phyloP scores from a whole-genome alignment of 2,888 invertebrate genomes.

The Agriopis leucophaearia region DNA sequence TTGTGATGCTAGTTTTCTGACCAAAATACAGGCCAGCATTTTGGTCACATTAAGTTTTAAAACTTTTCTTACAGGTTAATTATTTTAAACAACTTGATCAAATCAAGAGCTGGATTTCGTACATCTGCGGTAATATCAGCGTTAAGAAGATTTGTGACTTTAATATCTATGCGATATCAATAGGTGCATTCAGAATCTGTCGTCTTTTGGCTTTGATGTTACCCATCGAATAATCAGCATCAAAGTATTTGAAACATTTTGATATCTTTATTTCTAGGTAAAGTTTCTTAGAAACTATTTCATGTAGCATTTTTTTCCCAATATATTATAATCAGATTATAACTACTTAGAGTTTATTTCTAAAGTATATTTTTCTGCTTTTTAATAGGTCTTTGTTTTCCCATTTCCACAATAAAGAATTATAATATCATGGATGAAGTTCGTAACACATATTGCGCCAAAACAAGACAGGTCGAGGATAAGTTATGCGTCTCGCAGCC shows the following conservation, averaged over 20 bases:
- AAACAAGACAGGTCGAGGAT: constrained; percentile 26
- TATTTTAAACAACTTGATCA: constrained; percentile 3
- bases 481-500: constrained; percentile 36
- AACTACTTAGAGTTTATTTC: neutral
- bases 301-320: neutral
- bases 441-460: constrained; percentile 2
- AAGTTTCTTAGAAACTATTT: neutral
- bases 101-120: constrained; percentile 8
- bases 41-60: too few relatives aligned
- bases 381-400: neutral
- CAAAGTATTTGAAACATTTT: neutral
- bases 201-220: neutral
- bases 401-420: neutral
- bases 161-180: neutral
- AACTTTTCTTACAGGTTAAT: constrained; percentile 18
- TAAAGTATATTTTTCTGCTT: neutral
- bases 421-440: constrained; percentile 32
- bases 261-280: neutral
- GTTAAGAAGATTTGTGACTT: neutral
- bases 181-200: neutral
- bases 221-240: neutral
- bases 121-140: neutral
- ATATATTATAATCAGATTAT: neutral
- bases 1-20: too few relatives aligned
- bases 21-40: too few relatives aligned